Evolutionary conservation across 2,113 vertebrate genomes (phyloP).

Genomic region (Rutilus rutilus): DNA sequence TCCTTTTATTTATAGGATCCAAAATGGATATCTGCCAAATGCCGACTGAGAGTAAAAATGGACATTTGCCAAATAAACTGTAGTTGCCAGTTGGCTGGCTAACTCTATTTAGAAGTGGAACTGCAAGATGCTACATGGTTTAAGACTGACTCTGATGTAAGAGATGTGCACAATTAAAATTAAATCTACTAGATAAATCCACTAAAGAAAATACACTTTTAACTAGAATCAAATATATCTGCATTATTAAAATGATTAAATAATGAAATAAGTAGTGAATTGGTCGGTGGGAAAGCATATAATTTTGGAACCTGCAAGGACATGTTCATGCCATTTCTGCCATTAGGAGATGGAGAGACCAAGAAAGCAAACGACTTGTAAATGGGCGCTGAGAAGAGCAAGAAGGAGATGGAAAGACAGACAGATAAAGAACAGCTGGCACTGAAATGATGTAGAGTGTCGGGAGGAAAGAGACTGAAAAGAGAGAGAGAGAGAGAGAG

Average conservation of each 20-base stretch:
- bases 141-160: not conserved
- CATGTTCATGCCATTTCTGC: not conserved
- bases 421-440: not conserved
- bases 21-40: not conserved
- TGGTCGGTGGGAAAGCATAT: not conserved
- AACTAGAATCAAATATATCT: not conserved
- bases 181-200: too few relatives aligned
- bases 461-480: not conserved
- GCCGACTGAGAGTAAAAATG: not conserved
- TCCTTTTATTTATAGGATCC: not conserved
- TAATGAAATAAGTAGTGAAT: not conserved
- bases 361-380: not conserved
- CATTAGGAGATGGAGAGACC: not conserved
- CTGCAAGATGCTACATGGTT: slow-evolving; percentile 10
- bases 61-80: not conserved
- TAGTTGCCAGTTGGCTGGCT: not conserved
- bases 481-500: not conserved
- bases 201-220: too few relatives aligned
- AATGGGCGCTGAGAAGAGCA: not conserved
- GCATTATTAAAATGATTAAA: not conserved
- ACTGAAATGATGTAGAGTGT: not conserved
- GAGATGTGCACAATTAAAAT: not conserved
- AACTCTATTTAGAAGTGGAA: not conserved
- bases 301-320: not conserved
- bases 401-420: not conserved